Percentiles rank a stretch among this genome's conserved stretches.
Evolutionary conservation across 2,113 vertebrate species (phyloP).

Genomic region (Scomber japonicus): DNA sequence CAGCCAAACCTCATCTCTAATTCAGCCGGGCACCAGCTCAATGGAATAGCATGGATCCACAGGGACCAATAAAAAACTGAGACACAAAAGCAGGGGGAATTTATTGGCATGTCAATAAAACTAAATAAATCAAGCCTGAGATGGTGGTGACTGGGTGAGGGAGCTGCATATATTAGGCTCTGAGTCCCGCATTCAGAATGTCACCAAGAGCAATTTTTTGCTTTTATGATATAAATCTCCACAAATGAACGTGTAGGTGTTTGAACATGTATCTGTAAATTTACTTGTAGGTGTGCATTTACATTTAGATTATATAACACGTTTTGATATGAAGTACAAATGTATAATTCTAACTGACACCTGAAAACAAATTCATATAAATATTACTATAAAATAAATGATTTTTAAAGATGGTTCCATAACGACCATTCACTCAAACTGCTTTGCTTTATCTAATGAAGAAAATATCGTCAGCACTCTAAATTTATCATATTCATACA

Average conservation of each 20-base stretch:
- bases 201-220: not conserved
- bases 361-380: not conserved
- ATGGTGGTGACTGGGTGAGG: not conserved
- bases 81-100: conserved; percentile 55
- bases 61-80: conserved; percentile 59
- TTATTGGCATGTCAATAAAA: conserved; percentile 58
- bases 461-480: too few species aligned
- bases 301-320: not conserved
- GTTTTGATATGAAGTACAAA: not conserved
- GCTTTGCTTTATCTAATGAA: too few species aligned
- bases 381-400: not conserved
- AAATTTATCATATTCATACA: too few species aligned
- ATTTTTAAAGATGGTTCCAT: not conserved
- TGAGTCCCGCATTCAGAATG: not conserved
- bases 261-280: not conserved
- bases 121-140: conserved; percentile 54
- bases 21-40: conserved; percentile 36
- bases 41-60: conserved; percentile 26
- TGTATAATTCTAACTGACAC: not conserved
- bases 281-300: not conserved
- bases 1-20: conserved; percentile 17
- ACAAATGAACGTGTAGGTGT: not conserved
- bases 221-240: not conserved
- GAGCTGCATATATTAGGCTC: not conserved
- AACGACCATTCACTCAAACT: too few species aligned